Conservation (phyloP, 2,797 vertebrate genomes). For the Phrynocephalus guinanensis region DNA sequence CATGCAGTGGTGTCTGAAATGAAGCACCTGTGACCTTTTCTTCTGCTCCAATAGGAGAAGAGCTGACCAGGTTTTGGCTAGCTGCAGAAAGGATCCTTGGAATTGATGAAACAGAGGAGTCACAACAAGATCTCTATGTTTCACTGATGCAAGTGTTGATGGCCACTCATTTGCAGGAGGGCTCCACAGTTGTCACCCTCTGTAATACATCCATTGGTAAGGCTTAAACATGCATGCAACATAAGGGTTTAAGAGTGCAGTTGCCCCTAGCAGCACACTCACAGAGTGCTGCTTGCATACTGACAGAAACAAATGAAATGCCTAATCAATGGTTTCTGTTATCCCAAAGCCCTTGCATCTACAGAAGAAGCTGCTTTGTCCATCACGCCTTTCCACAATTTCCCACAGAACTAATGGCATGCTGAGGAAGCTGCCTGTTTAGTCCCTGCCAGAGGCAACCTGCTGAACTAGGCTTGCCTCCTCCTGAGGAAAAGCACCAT, state of each 20-base stretch:
- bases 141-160: conserved; percentile 74
- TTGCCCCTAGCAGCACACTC: neutral
- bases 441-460: neutral
- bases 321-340: neutral
- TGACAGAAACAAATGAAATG: neutral
- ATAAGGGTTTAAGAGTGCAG: neutral
- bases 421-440: too few relatives aligned
- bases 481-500: neutral
- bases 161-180: conserved; percentile 76
- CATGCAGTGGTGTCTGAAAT: neutral
- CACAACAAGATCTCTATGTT: conserved; percentile 68
- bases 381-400: too few relatives aligned
- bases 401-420: too few relatives aligned
- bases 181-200: conserved; percentile 71
- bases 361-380: neutral
- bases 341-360: neutral
- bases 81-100: conserved; percentile 76
- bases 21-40: neutral
- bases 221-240: neutral
- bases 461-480: neutral
- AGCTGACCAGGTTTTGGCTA: conserved; percentile 80
- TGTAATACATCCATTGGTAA: conserved; percentile 71
- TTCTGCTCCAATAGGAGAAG: conserved; percentile 73
- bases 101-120: conserved; percentile 65
- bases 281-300: neutral